These are phyloP conservation scores for Uloborus diversus DNA, from an alignment of 1,140 invertebrate genomes.

Conservation along the genomic window DNA sequence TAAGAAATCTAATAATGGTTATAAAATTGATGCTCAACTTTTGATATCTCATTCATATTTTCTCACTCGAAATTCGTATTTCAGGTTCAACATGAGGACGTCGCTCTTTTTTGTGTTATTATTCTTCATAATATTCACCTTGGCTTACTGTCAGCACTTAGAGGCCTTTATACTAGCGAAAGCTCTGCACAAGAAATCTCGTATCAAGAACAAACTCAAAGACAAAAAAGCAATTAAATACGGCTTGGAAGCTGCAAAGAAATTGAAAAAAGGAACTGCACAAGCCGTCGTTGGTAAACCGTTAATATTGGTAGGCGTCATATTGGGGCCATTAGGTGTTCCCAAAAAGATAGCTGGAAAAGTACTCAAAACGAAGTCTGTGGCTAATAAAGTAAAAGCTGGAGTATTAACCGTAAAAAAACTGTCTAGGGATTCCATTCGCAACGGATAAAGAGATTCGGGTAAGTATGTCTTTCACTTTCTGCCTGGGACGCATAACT, in stretches of 20 bases:
- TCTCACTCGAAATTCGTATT: too few species aligned
- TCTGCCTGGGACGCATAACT: too few species aligned
- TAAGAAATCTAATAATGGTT: too few species aligned
- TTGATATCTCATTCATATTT: too few species aligned
- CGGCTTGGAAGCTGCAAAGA: constrained; percentile 1
- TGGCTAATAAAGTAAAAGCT: constrained; percentile 5
- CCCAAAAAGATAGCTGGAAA: neutral
- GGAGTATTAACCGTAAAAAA: constrained; percentile 29
- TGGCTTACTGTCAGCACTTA: neutral
- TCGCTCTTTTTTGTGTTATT: neutral
- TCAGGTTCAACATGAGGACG: too few species aligned
- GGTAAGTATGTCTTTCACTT: too few species aligned
- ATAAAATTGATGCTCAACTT: too few species aligned
- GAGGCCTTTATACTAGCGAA: neutral
- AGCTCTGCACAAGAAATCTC: neutral
- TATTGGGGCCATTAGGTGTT: constrained; percentile 16
- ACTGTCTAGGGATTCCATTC: constrained; percentile 22
- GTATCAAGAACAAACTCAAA: neutral
- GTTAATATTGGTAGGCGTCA: constrained; percentile 13
- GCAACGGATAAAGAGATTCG: constrained; percentile 31
- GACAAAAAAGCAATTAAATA: constrained; percentile 17
- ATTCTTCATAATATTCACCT: neutral
- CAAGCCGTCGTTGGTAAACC: constrained; percentile 1
- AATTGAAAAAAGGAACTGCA: neutral
- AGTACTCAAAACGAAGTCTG: constrained; percentile 7